Evolutionary conservation across 2,888 invertebrate genomes (phyloP), one percentile per base, ranked within the genome.

Genomic region (Eremobia ochroleuca): DNA sequence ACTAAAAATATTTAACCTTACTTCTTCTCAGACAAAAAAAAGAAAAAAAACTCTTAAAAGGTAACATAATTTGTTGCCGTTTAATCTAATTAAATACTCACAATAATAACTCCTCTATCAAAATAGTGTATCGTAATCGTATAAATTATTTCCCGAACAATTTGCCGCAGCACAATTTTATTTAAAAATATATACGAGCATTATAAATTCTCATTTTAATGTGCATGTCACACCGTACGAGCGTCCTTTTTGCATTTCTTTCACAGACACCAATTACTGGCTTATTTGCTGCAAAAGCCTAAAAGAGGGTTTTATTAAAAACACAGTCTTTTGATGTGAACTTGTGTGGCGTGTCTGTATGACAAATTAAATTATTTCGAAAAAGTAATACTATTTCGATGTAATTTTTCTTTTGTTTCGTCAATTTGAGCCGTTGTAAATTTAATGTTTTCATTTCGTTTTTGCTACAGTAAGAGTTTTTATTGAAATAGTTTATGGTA

Each of bases 181-280:
- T 74, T 71, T 25, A n/a, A 59, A 76, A 80, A 75, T 61, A 75
- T 69, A 77, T 55, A 66, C 67, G 46, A 69, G 28, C 11, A 72
- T 76, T 66, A 74, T 66, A 74, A 74, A 85, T 82, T 59, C 81
- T 73, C 81, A 43, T 85, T 78, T 77, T 64, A 73, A 77, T 77
- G 49, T 72, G 69, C 66, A 61, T 67, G 82, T 81, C 76, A 76
- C 68, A 70, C 70, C 40, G 59, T 25, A 31, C 37, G 21, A 67
- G 71, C 34, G 46, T 65, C 65, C 77, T 46, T 59, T 82, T 83
- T 82, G 78, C 46, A 28, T 64, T 76, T 74, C 84, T 80, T 82
- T 62, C 59, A 70, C 59, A 82, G 61, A 79, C 77, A 65, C 85
- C 77, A 89, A 88, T 87, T 85, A 88, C 82, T 71, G 52, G 68